These are phyloP conservation scores for Dendronephthya gigantea DNA, from an alignment of 64 coral and sea anemone species.

Conservation along the genomic window DNA sequence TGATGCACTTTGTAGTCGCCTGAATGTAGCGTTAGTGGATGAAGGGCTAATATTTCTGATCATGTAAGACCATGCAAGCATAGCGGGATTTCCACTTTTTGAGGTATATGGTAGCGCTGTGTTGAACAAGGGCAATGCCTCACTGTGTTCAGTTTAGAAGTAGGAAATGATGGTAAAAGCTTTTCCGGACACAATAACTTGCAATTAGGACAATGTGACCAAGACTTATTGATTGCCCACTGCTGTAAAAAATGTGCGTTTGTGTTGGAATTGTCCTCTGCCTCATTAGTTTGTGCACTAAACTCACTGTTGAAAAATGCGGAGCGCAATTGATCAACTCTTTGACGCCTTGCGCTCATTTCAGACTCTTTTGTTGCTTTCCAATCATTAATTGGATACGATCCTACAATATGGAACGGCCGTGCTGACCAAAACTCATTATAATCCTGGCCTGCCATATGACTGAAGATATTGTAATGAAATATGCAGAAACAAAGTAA, in stretches of 20 bases:
- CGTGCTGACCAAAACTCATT: not conserved
- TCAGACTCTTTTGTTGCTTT: not conserved
- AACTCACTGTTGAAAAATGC: not conserved
- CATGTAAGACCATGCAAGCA: not conserved
- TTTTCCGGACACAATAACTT: too few relatives aligned
- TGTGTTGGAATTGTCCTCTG: not conserved
- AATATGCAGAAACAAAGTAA: too few relatives aligned
- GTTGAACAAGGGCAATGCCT: too few relatives aligned
- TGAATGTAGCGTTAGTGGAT: not conserved
- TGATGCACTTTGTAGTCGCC: not conserved
- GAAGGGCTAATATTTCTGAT: not conserved
- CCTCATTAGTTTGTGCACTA: not conserved
- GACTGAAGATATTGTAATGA: not conserved
- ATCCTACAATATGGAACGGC: not conserved
- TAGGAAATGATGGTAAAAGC: too few relatives aligned
- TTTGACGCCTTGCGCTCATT: not conserved
- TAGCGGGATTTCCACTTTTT: not conserved
- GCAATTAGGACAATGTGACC: not conserved
- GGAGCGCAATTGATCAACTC: not conserved
- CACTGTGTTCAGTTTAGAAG: too few relatives aligned
- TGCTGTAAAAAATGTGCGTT: not conserved
- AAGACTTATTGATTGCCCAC: slow-evolving; percentile 4
- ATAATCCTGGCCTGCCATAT: not conserved
- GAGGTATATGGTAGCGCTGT: not conserved
- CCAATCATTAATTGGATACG: slow-evolving; percentile 10